A percentile compares a stretch with the other conserved stretches of the same genome.
phyloP scores from a whole-genome alignment of 2,113 vertebrate genomes.

The Steatornis caripensis region DNA sequence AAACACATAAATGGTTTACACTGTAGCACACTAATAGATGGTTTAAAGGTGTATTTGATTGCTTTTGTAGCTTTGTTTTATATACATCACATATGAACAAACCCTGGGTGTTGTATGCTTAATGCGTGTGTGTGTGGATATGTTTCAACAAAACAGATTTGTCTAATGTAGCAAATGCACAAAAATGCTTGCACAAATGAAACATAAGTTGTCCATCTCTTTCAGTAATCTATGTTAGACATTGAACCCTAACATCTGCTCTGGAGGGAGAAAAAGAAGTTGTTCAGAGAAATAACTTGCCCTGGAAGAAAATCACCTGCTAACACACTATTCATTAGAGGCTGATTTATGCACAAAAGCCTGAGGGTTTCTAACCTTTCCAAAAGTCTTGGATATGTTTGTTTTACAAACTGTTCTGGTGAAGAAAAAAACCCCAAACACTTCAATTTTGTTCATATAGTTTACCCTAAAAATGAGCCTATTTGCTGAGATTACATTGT shows the following conservation, averaged over 20 bases:
- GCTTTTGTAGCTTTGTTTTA: neutral
- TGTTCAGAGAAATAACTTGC: neutral
- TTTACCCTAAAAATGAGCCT: neutral
- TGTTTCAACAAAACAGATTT: neutral
- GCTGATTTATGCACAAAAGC: neutral
- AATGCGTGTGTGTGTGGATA: neutral
- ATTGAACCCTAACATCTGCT: slow-evolving; percentile 19
- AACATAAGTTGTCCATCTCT: neutral
- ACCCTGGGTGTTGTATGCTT: neutral
- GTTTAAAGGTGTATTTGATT: neutral
- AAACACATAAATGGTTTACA: neutral
- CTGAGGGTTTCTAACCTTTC: neutral
- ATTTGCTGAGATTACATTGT: neutral
- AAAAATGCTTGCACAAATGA: neutral
- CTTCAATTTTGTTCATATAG: neutral
- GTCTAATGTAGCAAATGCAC: neutral
- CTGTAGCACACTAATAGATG: neutral
- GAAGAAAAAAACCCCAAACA: neutral
- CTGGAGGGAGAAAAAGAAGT: neutral
- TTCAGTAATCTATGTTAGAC: neutral
- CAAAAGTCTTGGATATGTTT: neutral
- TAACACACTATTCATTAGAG: neutral
- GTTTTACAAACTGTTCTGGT: neutral
- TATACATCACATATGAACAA: neutral
- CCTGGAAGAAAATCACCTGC: slow-evolving; percentile 22